Percentiles rank a stretch among this genome's conserved stretches.
Evolutionary conservation across 2,888 invertebrate species (phyloP).

Genomic region (Trichogramma evanescens): DNA sequence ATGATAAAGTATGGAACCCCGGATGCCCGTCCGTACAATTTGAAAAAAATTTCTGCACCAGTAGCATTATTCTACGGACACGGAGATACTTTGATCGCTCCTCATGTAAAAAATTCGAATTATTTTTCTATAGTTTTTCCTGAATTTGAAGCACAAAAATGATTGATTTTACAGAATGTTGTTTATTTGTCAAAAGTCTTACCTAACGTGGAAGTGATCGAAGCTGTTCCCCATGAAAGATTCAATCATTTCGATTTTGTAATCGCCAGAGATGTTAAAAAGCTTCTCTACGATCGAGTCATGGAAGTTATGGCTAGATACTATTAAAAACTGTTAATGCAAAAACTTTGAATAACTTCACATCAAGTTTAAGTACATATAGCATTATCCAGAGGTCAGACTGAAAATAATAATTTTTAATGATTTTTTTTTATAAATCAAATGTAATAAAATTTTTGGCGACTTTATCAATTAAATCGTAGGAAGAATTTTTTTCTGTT

Average conservation of each 20-base stretch:
- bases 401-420: too few relatives aligned
- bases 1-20: slow-evolving; percentile 22
- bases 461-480: too few relatives aligned
- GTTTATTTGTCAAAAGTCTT: slow-evolving; percentile 19
- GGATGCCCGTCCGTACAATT: slow-evolving; percentile 25
- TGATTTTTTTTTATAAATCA: too few relatives aligned
- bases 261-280: slow-evolving; percentile 49
- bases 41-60: slow-evolving; percentile 26
- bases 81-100: slow-evolving; percentile 25
- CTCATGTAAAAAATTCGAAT: too few relatives aligned
- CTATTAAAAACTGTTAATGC: background rate
- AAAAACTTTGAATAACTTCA: background rate
- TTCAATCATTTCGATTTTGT: slow-evolving; percentile 63
- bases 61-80: slow-evolving; percentile 29
- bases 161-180: slow-evolving; percentile 19
- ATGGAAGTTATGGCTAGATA: slow-evolving; percentile 20
- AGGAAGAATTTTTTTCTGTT: too few relatives aligned
- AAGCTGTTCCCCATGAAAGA: slow-evolving; percentile 46
- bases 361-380: too few relatives aligned
- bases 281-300: slow-evolving; percentile 48
- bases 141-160: too few relatives aligned
- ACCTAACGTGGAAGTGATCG: slow-evolving; percentile 21
- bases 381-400: too few relatives aligned
- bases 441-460: too few relatives aligned
- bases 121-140: too few relatives aligned